These are phyloP conservation scores for Chaetodon auriga DNA, from an alignment of 2,113 vertebrate species.

Conservation along the genomic window DNA sequence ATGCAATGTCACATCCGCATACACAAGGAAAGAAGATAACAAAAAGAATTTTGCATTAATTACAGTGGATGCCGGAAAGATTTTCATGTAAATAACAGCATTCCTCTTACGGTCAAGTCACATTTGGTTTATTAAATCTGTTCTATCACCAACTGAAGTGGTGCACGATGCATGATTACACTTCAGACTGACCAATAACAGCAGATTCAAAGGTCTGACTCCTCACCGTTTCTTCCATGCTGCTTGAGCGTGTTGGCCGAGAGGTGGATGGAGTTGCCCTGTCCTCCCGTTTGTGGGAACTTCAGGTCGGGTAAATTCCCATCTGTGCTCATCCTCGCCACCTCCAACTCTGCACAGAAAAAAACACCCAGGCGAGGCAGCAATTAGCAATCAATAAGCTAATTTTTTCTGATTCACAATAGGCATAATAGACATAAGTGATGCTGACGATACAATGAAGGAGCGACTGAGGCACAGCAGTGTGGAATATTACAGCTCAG, in stretches of 20 bases:
- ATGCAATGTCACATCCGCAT: background rate
- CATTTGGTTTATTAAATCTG: background rate
- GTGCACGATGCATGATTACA: background rate
- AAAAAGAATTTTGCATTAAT: slow-evolving; percentile 41
- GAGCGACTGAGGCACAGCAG: background rate
- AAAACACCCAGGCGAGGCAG: background rate
- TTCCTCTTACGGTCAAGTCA: background rate
- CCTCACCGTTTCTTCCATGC: slow-evolving; percentile 94
- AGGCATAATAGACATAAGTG: background rate
- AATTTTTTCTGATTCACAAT: background rate
- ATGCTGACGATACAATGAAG: too few relatives aligned
- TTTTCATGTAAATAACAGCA: slow-evolving; percentile 12
- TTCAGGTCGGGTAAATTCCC: slow-evolving; percentile 95
- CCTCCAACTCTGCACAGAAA: slow-evolving; percentile 91
- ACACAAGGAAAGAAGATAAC: background rate
- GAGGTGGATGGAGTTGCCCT: slow-evolving; percentile 93
- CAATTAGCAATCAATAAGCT: slow-evolving; percentile 7
- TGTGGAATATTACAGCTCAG: background rate
- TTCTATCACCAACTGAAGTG: background rate
- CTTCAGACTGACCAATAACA: background rate
- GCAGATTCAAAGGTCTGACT: background rate
- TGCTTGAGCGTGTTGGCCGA: slow-evolving; percentile 97
- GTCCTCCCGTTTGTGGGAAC: slow-evolving; percentile 92
- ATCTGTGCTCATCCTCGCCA: slow-evolving; percentile 96
- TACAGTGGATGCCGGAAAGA: background rate